Base-by-base conservation (phyloP, 1,140 invertebrate genomes). In the Steinernema feltiae region DNA sequence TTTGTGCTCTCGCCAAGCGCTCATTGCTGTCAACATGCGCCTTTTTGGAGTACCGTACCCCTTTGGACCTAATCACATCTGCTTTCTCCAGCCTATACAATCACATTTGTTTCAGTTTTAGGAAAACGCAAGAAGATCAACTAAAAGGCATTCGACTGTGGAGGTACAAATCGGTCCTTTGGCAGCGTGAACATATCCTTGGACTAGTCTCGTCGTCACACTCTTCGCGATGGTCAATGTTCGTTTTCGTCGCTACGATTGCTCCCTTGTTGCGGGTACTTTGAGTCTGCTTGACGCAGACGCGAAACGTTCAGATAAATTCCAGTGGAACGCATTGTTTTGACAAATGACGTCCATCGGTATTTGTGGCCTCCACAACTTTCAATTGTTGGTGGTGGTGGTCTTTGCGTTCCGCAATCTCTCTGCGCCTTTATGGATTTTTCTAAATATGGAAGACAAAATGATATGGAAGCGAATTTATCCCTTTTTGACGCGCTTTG, bases 361-460 rank as follows among this genome's bases (percentile, higher is more conserved):
- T 7, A 12, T 46, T 7, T 46, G 41, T 7, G 41, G 7, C 41
- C 7, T 46, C 41, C 7, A 7, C n/a, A 46, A 46, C 7, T n/a
- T 41, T 41, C 35, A 18, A 7, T 41, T 18, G 35, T 41, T 41
- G 35, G 7, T 41, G 53, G 12, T n/a, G 41, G 3, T 63, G 53
- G 53, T 63, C 24, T 63, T 63, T 12, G 53, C 53, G 24, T 63
- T 63, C n/a, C n/a, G n/a, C n/a, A n/a, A n/a, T n/a, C n/a, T n/a
- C n/a, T 27, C 15, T 21, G 53, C 53, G 53, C 53, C 24, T 63
- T 63, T 63, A 63, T 63, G 53, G 53, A 63, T 63, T 63, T 63
- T 63, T 63, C 53, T 63, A 63, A 63, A 12, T 63, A 63, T 63
- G 53, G 53, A 63, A n/a, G n/a, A n/a, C n/a, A n/a, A 15, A 63